Conservation (phyloP, 2,797 vertebrate genomes). For the Rallus crepitans region DNA sequence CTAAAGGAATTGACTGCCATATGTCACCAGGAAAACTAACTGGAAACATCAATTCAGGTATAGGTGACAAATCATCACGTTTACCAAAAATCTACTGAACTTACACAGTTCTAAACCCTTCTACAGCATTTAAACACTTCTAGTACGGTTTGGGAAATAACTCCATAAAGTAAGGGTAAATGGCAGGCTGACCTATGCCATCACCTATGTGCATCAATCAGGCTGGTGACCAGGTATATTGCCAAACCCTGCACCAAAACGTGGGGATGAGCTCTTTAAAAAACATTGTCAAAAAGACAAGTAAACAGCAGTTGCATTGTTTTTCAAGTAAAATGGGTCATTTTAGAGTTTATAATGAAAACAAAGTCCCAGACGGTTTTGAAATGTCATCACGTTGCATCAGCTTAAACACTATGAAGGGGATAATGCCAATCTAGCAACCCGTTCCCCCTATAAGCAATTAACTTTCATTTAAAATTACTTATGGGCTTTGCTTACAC, state of each 20-base stretch:
- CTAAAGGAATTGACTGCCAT: not conserved
- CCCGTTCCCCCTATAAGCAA: not conserved
- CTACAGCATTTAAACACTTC: not conserved
- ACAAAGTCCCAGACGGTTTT: not conserved
- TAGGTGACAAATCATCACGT: not conserved
- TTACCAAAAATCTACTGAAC: not conserved
- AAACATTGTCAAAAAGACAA: not conserved
- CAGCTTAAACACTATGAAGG: not conserved
- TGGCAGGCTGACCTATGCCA: not conserved
- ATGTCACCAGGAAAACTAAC: not conserved
- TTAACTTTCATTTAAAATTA: not conserved
- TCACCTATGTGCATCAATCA: not conserved
- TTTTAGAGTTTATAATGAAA: not conserved
- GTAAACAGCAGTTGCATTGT: not conserved
- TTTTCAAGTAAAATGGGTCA: not conserved
- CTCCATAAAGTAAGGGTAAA: not conserved
- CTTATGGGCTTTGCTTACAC: not conserved
- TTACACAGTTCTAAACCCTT: not conserved
- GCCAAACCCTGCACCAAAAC: not conserved
- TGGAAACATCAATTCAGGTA: not conserved
- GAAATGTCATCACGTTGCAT: slow-evolving; percentile 20
- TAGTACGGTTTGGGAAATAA: not conserved
- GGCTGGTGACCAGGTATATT: not conserved
- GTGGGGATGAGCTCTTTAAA: not conserved
- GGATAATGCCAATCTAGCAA: not conserved